Percentiles rank a stretch among this genome's conserved stretches.
These are phyloP conservation scores for Eubasilissa regina DNA, from an alignment of 1,140 invertebrate species.

Conservation along the genomic window DNA sequence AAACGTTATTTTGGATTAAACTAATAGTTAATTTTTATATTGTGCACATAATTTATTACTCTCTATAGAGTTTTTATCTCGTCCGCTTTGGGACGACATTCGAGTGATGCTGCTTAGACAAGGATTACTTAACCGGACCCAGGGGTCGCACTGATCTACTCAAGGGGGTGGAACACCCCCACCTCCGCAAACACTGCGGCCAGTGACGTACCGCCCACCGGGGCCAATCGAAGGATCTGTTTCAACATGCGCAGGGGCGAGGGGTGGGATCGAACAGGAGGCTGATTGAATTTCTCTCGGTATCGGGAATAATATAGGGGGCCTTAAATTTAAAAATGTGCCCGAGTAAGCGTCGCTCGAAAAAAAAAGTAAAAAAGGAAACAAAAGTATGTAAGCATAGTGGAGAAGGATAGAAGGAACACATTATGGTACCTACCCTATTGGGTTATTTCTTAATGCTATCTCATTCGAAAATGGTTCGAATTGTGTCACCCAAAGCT, in stretches of 20 bases:
- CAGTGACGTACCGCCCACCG: slow-evolving; percentile 15
- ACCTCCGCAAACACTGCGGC: slow-evolving; percentile 6
- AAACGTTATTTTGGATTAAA: too few species aligned
- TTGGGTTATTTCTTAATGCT: too few species aligned
- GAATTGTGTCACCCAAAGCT: too few species aligned
- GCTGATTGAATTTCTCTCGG: slow-evolving; percentile 6
- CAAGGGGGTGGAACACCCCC: not conserved
- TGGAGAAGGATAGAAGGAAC: too few species aligned
- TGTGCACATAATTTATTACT: too few species aligned
- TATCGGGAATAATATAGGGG: not conserved
- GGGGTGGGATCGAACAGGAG: too few species aligned
- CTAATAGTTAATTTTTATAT: too few species aligned
- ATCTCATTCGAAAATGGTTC: too few species aligned
- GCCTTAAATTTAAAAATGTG: not conserved
- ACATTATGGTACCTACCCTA: too few species aligned
- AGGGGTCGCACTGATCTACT: slow-evolving; percentile 10
- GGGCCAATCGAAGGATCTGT: slow-evolving; percentile 15
- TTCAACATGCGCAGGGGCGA: not conserved
- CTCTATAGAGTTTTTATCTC: not conserved
- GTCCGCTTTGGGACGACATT: not conserved
- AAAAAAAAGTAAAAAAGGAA: too few species aligned
- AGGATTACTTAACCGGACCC: slow-evolving; percentile 5
- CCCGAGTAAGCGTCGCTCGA: not conserved
- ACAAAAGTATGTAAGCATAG: too few species aligned
- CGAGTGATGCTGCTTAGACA: not conserved